phyloP scores from a whole-genome alignment of 2,113 vertebrate genomes.

The Eulemur rufifrons region DNA sequence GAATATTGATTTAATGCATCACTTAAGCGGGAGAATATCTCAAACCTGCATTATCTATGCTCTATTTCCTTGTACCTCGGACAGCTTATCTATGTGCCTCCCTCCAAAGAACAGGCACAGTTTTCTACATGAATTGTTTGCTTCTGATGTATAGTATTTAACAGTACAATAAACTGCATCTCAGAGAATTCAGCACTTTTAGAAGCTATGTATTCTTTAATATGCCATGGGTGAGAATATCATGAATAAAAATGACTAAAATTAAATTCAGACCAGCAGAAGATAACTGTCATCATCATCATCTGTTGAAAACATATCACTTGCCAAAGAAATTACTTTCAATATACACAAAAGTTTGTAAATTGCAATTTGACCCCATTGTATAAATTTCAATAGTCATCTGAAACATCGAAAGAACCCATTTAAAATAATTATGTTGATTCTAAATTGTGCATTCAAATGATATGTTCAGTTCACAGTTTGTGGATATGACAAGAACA shows the following conservation, averaged over 20 bases:
- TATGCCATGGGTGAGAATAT: conserved; percentile 22
- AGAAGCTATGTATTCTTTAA: conserved; percentile 30
- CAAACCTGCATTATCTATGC: conserved; percentile 91
- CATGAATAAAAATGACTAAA: conserved; percentile 74
- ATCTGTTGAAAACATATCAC: conserved; percentile 45
- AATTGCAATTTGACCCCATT: conserved; percentile 72
- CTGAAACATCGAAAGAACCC: conserved; percentile 38
- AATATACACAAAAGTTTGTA: conserved; percentile 61
- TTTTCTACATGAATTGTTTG: conserved; percentile 84
- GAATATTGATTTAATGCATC: conserved; percentile 97
- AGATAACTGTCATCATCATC: conserved; percentile 51
- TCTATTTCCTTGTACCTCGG: conserved; percentile 93
- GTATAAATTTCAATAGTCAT: conserved; percentile 74
- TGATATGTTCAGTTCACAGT: conserved; percentile 45
- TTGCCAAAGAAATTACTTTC: conserved; percentile 68
- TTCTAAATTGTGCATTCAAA: conserved; percentile 74
- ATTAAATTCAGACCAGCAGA: conserved; percentile 64
- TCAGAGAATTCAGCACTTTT: conserved; percentile 61
- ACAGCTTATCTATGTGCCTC: conserved; percentile 89
- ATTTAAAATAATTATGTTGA: conserved; percentile 70
- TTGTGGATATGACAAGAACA: conserved; percentile 1
- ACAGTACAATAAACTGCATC: conserved; percentile 53
- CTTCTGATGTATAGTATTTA: conserved; percentile 73
- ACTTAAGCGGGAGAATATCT: conserved; percentile 90
- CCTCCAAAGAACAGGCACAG: conserved; percentile 82